These are phyloP conservation scores for Saccopteryx leptura DNA, from an alignment of 2,113 vertebrate species.

Conservation along the genomic window DNA sequence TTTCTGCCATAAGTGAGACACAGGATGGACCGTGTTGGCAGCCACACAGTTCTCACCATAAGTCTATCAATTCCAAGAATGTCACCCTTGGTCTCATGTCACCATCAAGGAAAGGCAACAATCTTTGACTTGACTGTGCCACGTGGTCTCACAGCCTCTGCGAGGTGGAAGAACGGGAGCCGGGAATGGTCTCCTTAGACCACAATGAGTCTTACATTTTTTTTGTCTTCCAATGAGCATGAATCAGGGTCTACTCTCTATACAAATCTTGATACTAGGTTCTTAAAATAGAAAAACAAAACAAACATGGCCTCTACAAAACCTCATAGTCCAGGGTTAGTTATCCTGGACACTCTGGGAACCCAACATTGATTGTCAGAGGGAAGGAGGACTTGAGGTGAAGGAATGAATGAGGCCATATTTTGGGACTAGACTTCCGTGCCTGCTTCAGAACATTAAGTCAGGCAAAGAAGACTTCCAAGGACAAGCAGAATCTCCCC, in stretches of 20 bases:
- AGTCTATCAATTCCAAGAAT: neutral
- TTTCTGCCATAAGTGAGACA: neutral
- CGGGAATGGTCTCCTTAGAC: neutral
- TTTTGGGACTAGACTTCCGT: neutral
- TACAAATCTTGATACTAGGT: neutral
- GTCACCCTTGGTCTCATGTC: no score
- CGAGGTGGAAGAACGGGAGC: neutral
- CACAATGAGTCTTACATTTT: neutral
- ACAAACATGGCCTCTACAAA: neutral
- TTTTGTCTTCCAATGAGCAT: neutral
- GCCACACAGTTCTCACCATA: neutral
- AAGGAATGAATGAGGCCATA: neutral
- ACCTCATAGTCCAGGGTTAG: neutral
- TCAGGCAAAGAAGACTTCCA: neutral
- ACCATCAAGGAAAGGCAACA: neutral
- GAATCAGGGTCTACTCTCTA: neutral
- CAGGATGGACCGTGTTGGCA: neutral
- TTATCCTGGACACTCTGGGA: neutral
- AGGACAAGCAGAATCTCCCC: neutral
- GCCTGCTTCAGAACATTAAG: neutral
- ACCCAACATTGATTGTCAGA: neutral
- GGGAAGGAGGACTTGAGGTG: neutral
- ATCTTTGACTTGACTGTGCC: neutral
- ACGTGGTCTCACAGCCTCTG: fast-evolving
- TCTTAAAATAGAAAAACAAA: neutral